Percentiles rank a stretch among this genome's conserved stretches.
These are phyloP conservation scores for Craniophora ligustri DNA, from an alignment of 2,888 invertebrate genomes.

Conservation along the genomic window DNA sequence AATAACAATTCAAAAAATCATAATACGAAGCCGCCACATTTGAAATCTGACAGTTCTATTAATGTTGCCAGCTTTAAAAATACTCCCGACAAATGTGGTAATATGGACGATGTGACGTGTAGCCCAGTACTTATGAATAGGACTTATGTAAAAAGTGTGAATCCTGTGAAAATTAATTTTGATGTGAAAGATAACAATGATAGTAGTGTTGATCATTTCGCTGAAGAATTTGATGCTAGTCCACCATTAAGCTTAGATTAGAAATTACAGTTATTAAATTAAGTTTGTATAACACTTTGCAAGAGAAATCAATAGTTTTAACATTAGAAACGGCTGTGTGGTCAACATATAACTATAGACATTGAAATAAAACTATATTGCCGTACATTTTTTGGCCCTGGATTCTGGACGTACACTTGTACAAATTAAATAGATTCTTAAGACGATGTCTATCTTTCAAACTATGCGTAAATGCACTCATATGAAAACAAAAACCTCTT, in stretches of 20 bases:
- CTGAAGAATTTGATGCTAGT: conserved; percentile 80
- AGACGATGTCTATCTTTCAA: no score
- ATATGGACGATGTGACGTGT: conserved; percentile 21
- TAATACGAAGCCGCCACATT: background rate
- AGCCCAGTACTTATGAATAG: conserved; percentile 71
- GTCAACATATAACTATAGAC: no score
- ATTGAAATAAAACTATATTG: no score
- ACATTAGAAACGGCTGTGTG: no score
- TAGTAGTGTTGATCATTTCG: conserved; percentile 70
- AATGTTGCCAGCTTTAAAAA: conserved; percentile 61
- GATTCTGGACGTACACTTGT: no score
- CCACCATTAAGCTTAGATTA: conserved; percentile 82
- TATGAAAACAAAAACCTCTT: no score
- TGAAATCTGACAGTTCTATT: conserved; percentile 37
- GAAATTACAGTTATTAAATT: conserved; percentile 1
- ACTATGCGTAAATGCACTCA: no score
- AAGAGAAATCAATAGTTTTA: no score
- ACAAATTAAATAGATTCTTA: no score
- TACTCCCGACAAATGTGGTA: conserved; percentile 46
- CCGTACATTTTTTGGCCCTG: no score
- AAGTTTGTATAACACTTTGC: no score
- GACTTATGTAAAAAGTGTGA: conserved; percentile 66
- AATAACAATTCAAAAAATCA: conserved; percentile 28
- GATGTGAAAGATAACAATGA: conserved; percentile 53
- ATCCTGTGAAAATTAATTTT: conserved; percentile 66